phyloP scores from a whole-genome alignment of 2,797 vertebrate genomes.

The Gobionotothen gibberifrons region DNA sequence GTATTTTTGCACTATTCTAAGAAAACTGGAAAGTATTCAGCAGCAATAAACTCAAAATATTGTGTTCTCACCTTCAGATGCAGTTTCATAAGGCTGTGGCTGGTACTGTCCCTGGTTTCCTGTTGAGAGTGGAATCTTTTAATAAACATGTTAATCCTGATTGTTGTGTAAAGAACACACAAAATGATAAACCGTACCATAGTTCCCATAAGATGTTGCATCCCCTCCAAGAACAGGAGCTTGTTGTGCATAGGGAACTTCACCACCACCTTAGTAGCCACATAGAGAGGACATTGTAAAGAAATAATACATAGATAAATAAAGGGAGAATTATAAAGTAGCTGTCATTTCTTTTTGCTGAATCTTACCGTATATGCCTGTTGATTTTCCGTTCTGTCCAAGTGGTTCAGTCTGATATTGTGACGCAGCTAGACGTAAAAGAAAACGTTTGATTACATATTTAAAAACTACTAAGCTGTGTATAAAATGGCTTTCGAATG shows the following conservation, averaged over 20 bases:
- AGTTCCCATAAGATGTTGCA: constrained; percentile 59
- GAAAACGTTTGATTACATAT: constrained; percentile 3
- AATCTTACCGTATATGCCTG: constrained; percentile 61
- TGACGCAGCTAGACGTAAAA: constrained; percentile 63
- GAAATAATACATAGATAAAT: not conserved
- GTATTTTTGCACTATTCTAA: not conserved
- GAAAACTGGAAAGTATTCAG: not conserved
- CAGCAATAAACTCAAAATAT: constrained; percentile 17
- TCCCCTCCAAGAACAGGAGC: constrained; percentile 42
- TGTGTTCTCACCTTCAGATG: constrained; percentile 55
- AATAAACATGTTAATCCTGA: not conserved
- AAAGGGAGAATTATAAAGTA: not conserved
- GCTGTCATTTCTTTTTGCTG: not conserved
- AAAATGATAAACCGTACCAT: constrained; percentile 42
- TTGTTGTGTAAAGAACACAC: not conserved
- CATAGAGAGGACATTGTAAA: constrained; percentile 11
- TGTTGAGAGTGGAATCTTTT: constrained; percentile 25
- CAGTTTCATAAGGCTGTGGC: constrained; percentile 59
- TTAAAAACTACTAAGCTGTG: not conserved
- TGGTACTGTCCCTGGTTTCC: constrained; percentile 56
- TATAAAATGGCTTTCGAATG: not conserved
- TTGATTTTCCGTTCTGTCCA: constrained; percentile 51
- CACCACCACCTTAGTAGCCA: constrained; percentile 44
- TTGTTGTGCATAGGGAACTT: constrained; percentile 53
- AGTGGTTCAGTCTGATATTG: constrained; percentile 65